Conservation (phyloP, 2,888 invertebrate species). For the Apamea sordens region DNA sequence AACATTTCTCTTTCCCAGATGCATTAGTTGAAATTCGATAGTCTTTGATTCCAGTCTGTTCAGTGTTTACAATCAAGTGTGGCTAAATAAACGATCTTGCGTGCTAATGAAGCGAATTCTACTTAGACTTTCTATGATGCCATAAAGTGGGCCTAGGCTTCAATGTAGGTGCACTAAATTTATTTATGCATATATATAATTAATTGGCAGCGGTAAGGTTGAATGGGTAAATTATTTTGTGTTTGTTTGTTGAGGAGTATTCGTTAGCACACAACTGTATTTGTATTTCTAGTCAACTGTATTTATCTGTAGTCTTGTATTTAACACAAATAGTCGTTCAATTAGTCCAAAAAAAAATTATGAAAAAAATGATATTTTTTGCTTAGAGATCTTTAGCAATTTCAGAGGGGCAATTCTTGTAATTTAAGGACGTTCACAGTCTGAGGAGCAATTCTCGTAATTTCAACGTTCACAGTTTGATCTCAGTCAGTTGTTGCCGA, state of each 20-base stretch:
- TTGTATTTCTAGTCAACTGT: too few relatives aligned
- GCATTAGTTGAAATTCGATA: slow-evolving; percentile 86
- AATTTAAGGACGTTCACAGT: too few relatives aligned
- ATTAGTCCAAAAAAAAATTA: too few relatives aligned
- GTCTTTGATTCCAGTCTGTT: slow-evolving; percentile 71
- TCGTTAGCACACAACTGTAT: slow-evolving; percentile 16
- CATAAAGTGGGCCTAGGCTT: slow-evolving; percentile 62
- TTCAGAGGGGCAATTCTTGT: too few relatives aligned
- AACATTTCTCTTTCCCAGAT: slow-evolving; percentile 74
- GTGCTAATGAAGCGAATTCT: slow-evolving; percentile 82
- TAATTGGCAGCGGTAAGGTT: slow-evolving; percentile 43
- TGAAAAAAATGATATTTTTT: background rate
- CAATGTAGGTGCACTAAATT: slow-evolving; percentile 57
- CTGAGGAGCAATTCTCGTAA: too few relatives aligned
- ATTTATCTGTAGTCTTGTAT: background rate
- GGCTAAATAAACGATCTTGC: slow-evolving; percentile 76
- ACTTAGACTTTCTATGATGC: slow-evolving; percentile 63
- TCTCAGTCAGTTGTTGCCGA: too few relatives aligned
- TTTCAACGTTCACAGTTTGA: too few relatives aligned
- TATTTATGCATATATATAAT: slow-evolving; percentile 54
- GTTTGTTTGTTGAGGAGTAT: slow-evolving; percentile 33
- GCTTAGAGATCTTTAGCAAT: background rate
- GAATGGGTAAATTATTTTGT: slow-evolving; percentile 45
- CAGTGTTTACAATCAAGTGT: slow-evolving; percentile 73
- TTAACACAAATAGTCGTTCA: background rate